Percentiles rank a stretch among this genome's conserved stretches.
phyloP scores from a whole-genome alignment of 2,888 invertebrate species.

The Watsonalla cultraria region DNA sequence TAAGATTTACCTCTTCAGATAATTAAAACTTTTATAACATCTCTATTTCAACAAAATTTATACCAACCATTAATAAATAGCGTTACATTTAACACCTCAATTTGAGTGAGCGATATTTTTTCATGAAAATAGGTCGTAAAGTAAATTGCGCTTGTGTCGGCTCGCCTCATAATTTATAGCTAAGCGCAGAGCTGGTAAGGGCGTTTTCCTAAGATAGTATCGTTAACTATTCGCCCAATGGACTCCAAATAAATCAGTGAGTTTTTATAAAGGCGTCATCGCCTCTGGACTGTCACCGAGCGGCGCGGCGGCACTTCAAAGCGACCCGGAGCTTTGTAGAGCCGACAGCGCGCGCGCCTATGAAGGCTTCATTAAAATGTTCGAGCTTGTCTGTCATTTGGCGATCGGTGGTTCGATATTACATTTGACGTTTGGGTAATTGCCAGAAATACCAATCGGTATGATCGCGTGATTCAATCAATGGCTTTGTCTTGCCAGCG shows the following conservation, averaged over 20 bases:
- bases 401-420: constrained; percentile 23
- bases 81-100: constrained; percentile 28
- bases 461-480: not conserved
- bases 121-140: constrained; percentile 3
- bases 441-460: constrained; percentile 22
- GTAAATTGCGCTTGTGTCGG: constrained; percentile 20
- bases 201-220: constrained; percentile 26
- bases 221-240: constrained; percentile 37
- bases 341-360: constrained; percentile 51
- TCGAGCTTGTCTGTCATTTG: constrained; percentile 44
- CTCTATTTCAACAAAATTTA: not conserved
- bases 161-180: constrained; percentile 30
- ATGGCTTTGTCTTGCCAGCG: not conserved
- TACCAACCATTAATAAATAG: constrained; percentile 8
- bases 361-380: constrained; percentile 63
- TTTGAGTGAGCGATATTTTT: constrained; percentile 16
- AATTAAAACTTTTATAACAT: not conserved
- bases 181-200: constrained; percentile 16
- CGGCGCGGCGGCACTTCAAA: constrained; percentile 50
- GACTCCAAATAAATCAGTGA: constrained; percentile 63
- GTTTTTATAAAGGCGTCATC: constrained; percentile 75
- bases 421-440: constrained; percentile 41
- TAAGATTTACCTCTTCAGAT: not conserved
- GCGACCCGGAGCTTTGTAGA: constrained; percentile 41
- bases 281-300: constrained; percentile 60